Base-by-base conservation (phyloP, 2,888 invertebrate genomes). In the Pyrgus malvae region DNA sequence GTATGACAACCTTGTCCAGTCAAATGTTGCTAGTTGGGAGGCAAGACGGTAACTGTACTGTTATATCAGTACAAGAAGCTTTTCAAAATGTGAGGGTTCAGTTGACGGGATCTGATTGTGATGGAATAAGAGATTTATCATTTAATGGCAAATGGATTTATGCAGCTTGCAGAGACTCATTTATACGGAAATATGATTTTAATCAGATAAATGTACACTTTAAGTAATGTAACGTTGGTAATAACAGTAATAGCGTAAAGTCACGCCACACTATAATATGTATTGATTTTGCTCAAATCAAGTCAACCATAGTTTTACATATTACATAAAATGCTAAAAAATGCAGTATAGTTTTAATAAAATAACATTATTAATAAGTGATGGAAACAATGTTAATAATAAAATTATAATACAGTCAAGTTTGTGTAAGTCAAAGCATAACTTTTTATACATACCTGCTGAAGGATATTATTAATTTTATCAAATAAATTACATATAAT, bases 91-190 rank as follows among this genome's bases (percentile, higher is more conserved):
- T 75, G 2, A 74, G 85, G 55, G 80, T 92, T 0, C 92, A 93
- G 57, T 76, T 95, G n/a, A 94, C 94, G 5, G 95, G 95, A 0
- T 87, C 94, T 0, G 93, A 95, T 67, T 93, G 92, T 74, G 95
- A 95, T 67, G 94, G 94, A 0, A 90, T 95, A 11, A 91, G 94
- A 70, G 92, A 92, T 63, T 76, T 94, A 21, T 80, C 91, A 0
- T 90, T 89, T 60, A 93, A 93, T 69, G 91, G 91, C 2, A 89
- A 89, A 70, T 90, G 90, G 89, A 76, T 95, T 25, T 93, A 92
- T 62, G 91, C 93, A 0, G 92, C 90, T 1, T 93, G 93, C 68
- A 81, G 95, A 59, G 95, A 95, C 72, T 85, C 91, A 2, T 58
- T 75, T 23, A 83, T 95, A 48, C 82, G 95, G 55, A 93, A 93